A percentile compares a stretch with the other conserved stretches of the same genome.
Evolutionary conservation across 2,888 invertebrate genomes (phyloP).

Genomic region (Leucophenga maculata): DNA sequence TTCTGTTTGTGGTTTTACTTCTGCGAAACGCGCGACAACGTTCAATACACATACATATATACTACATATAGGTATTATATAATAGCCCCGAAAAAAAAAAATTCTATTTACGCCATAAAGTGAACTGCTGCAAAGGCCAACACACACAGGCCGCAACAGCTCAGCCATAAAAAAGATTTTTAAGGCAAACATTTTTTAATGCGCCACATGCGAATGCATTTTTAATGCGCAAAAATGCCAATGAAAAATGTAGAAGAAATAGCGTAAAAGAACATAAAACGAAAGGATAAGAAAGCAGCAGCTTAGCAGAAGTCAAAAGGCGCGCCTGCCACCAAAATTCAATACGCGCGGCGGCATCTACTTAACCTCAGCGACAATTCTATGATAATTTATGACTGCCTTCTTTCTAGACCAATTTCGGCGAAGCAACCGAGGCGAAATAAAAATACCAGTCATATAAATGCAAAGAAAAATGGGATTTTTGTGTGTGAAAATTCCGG

Average conservation of each 20-base stretch:
- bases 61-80: too few species aligned
- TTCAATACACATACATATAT: too few species aligned
- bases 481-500: background rate
- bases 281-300: background rate
- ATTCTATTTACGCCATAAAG: too few species aligned
- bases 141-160: background rate
- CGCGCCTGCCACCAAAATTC: conserved; percentile 25
- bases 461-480: background rate
- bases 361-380: conserved; percentile 28
- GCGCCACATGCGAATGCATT: conserved; percentile 6
- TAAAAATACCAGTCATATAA: background rate
- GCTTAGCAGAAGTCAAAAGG: background rate
- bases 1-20: conserved; percentile 22
- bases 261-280: background rate
- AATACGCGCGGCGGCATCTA: conserved; percentile 12
- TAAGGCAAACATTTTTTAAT: background rate
- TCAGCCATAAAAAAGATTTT: background rate
- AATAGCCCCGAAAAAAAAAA: too few species aligned
- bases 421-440: background rate
- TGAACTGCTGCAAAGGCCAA: background rate
- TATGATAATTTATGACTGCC: conserved; percentile 25
- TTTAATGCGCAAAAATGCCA: conserved; percentile 2
- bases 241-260: too few species aligned
- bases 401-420: background rate
- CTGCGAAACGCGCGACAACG: conserved; percentile 7